Percentiles rank a stretch among this genome's conserved stretches.
Evolutionary conservation across 2,888 invertebrate species (phyloP).

Genomic region (Linnaemya vulpina): DNA sequence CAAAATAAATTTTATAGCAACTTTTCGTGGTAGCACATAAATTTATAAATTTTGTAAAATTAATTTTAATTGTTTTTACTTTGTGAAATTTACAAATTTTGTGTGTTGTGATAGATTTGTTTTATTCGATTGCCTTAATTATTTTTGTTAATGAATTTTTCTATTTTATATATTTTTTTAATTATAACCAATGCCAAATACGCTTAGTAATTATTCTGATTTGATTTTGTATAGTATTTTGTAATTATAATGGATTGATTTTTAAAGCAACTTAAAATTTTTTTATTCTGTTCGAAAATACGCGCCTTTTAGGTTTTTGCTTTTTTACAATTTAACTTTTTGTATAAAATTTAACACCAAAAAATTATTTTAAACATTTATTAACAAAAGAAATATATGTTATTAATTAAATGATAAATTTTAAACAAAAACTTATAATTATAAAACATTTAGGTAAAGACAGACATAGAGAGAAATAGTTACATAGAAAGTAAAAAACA

Average conservation of each 20-base stretch:
- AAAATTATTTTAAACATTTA: constrained; percentile 63
- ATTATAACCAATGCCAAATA: constrained; percentile 70
- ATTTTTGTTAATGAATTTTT: constrained; percentile 16
- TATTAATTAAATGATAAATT: constrained; percentile 70
- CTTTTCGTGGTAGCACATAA: neutral
- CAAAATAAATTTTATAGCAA: neutral
- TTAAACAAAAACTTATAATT: constrained; percentile 61
- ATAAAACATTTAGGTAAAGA: constrained; percentile 71
- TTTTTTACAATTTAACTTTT: constrained; percentile 52
- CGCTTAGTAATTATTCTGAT: constrained; percentile 60
- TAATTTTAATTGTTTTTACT: neutral
- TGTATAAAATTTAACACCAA: constrained; percentile 61
- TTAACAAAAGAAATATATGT: constrained; percentile 55
- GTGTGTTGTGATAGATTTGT: constrained; percentile 26
- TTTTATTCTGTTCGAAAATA: constrained; percentile 19
- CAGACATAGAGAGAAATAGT: constrained; percentile 64
- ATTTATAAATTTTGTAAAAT: neutral
- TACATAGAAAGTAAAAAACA: constrained; percentile 68
- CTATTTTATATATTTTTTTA: neutral
- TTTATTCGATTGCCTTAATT: constrained; percentile 20
- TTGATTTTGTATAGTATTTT: constrained; percentile 28
- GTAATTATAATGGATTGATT: constrained; percentile 15
- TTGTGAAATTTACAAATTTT: constrained; percentile 4
- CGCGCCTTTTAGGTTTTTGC: constrained; percentile 43
- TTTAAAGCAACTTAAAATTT: constrained; percentile 64